Evolutionary conservation across 2,888 invertebrate genomes (phyloP).

Genomic region (Dugesia japonica): DNA sequence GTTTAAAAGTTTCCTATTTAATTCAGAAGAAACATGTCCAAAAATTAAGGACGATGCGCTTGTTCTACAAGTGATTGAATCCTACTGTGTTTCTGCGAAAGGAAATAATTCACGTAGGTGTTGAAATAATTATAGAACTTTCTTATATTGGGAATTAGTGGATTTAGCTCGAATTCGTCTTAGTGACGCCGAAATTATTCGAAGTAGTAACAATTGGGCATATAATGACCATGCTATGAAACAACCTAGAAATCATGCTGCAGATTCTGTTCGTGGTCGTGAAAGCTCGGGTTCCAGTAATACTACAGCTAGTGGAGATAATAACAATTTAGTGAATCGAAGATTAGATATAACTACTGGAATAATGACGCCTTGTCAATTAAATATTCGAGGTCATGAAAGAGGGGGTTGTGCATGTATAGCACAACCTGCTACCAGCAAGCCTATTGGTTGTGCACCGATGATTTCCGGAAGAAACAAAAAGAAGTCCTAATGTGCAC

Average conservation of each 20-base stretch:
- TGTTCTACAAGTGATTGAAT: slow-evolving; percentile 32
- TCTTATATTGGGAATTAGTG: too few relatives aligned
- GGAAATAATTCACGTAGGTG: not conserved
- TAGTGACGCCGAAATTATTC: slow-evolving; percentile 28
- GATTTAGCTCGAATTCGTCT: slow-evolving; percentile 31
- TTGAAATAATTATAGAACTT: too few relatives aligned
- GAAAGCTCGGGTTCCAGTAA: not conserved
- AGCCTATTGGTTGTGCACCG: slow-evolving; percentile 5
- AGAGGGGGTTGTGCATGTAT: not conserved
- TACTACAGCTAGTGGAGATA: not conserved
- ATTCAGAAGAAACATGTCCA: slow-evolving; percentile 11
- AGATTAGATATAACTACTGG: not conserved
- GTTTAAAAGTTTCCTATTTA: not conserved
- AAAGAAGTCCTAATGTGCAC: not conserved
- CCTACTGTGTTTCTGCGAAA: slow-evolving; percentile 29
- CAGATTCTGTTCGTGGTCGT: not conserved
- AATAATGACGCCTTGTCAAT: not conserved
- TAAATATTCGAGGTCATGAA: not conserved
- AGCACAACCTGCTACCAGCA: not conserved
- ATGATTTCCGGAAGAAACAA: slow-evolving; percentile 4
- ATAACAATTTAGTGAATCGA: not conserved
- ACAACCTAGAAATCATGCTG: not conserved
- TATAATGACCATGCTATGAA: not conserved
- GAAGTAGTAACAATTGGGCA: not conserved
- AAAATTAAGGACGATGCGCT: slow-evolving; percentile 27